phyloP scores from a whole-genome alignment of 2,113 vertebrate genomes.

The Datnioides undecimradiatus region DNA sequence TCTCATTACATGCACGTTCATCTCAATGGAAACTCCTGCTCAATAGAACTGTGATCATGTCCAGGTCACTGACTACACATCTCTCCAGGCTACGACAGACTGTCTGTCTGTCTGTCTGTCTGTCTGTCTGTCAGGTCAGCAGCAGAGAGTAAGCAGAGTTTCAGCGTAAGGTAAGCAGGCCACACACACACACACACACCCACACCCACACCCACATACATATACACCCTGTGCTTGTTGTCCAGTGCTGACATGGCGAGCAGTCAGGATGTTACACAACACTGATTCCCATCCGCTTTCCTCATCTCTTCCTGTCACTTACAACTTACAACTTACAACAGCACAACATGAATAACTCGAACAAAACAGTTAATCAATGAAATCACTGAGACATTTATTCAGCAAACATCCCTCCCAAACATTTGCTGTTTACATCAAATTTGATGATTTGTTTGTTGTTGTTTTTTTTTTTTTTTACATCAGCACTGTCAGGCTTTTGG shows the following conservation, averaged over 20 bases:
- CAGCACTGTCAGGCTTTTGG: background rate
- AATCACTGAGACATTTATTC: background rate
- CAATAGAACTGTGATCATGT: slow-evolving; percentile 64
- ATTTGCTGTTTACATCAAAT: background rate
- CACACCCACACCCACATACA: background rate
- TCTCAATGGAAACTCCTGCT: slow-evolving; percentile 67
- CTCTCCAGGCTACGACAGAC: slow-evolving; percentile 46
- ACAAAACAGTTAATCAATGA: slow-evolving; percentile 8
- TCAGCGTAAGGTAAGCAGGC: slow-evolving; percentile 1
- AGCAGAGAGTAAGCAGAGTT: slow-evolving; percentile 2
- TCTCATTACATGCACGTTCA: slow-evolving; percentile 30
- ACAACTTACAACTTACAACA: slow-evolving; percentile 60
- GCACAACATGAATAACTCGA: slow-evolving; percentile 10
- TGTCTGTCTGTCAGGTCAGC: slow-evolving; percentile 30
- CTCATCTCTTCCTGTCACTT: slow-evolving; percentile 65
- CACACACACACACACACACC: slow-evolving; percentile 5
- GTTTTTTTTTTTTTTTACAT: background rate
- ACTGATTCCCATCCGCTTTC: slow-evolving; percentile 53
- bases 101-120: slow-evolving; percentile 29
- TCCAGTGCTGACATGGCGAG: slow-evolving; percentile 66
- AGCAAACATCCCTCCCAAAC: background rate
- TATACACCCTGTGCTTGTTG: slow-evolving; percentile 25
- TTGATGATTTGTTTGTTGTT: background rate
- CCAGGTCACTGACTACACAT: slow-evolving; percentile 71
- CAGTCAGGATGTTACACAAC: slow-evolving; percentile 77